These are phyloP conservation scores for Chrosomus eos DNA, from an alignment of 2,797 vertebrate genomes.

Conservation along the genomic window DNA sequence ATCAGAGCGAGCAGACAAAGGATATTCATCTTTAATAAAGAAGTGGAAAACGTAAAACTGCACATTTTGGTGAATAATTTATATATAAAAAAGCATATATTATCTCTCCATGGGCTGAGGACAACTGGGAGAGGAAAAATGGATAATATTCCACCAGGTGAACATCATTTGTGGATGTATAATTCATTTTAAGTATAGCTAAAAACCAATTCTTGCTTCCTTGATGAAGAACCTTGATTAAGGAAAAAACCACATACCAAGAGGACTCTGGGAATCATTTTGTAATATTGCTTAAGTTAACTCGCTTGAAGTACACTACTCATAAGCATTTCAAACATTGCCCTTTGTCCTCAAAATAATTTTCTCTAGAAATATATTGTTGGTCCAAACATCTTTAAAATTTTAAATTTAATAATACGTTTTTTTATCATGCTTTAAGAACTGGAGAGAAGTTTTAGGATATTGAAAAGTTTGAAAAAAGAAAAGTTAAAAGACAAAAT, in stretches of 20 bases:
- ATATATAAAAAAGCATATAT: not conserved
- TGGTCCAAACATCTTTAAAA: not conserved
- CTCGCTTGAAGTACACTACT: not conserved
- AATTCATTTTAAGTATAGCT: constrained; percentile 52
- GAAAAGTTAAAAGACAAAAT: not conserved
- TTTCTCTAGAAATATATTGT: not conserved
- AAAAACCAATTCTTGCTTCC: constrained; percentile 42
- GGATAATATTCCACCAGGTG: constrained; percentile 54
- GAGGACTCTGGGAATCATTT: constrained; percentile 7
- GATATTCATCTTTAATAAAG: constrained; percentile 26
- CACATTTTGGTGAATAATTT: constrained; percentile 9
- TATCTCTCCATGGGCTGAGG: constrained; percentile 20
- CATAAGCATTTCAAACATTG: not conserved
- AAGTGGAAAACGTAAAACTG: not conserved
- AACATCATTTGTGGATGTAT: constrained; percentile 50
- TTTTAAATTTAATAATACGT: not conserved
- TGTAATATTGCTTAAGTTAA: not conserved
- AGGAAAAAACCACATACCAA: not conserved
- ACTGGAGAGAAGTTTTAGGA: not conserved
- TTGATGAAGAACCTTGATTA: constrained; percentile 9
- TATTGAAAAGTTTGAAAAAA: not conserved
- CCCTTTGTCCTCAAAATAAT: not conserved
- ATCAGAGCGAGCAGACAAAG: not conserved
- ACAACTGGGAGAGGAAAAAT: constrained; percentile 49
- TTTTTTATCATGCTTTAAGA: not conserved